Conservation (phyloP, 2,113 vertebrate species). For the Cryptotis parvus region DNA sequence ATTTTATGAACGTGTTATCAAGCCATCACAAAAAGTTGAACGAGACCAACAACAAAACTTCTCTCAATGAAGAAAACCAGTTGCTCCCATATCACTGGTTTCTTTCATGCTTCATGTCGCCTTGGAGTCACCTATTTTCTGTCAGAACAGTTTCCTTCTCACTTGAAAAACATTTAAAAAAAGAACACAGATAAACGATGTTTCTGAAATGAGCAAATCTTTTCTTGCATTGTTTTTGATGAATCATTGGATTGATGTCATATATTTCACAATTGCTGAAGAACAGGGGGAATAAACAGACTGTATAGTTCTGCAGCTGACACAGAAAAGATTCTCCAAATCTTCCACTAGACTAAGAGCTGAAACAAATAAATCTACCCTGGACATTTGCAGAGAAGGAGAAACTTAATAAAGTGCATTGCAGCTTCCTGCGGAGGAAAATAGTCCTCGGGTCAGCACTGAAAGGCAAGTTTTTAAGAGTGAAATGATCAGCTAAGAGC, state of each 20-base stretch:
- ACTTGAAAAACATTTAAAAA: constrained; percentile 21
- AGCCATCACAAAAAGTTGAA: constrained; percentile 36
- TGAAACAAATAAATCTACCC: constrained; percentile 53
- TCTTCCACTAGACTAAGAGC: background rate
- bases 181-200: background rate
- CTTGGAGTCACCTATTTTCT: constrained; percentile 28
- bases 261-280: background rate
- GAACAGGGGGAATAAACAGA: constrained; percentile 4
- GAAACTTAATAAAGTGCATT: constrained; percentile 24
- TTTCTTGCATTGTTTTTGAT: constrained; percentile 49
- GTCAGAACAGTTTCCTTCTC: background rate
- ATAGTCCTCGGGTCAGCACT: background rate
- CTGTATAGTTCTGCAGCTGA: background rate
- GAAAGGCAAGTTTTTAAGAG: constrained; percentile 44
- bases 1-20: constrained; percentile 58
- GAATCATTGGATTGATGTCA: background rate
- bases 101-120: background rate
- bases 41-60: constrained; percentile 12
- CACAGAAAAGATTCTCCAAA: constrained; percentile 14
- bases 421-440: constrained; percentile 29
- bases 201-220: constrained; percentile 47
- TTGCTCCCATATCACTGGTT: constrained; percentile 20
- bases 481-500: background rate
- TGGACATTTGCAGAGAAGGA: constrained; percentile 29
- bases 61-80: constrained; percentile 48